A percentile compares a stretch with the other conserved stretches of the same genome.
Conservation (phyloP, 92 coral and sea anemone species). For the Pocillopora grandis region DNA sequence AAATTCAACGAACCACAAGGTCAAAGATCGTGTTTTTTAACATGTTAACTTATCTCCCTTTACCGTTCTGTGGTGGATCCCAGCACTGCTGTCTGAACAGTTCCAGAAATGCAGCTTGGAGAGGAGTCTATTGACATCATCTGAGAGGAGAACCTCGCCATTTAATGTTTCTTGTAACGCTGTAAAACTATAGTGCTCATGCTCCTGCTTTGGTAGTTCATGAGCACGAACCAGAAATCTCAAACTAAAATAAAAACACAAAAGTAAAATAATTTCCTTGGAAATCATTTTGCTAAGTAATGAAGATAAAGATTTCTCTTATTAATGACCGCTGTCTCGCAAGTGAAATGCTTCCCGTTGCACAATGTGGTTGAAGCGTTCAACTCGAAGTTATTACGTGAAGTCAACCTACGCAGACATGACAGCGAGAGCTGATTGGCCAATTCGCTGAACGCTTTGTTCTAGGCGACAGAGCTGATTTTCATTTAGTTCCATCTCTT, state of each 20-base stretch:
- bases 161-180: constrained; percentile 8
- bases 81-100: constrained; percentile 24
- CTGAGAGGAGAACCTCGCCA: constrained; percentile 22
- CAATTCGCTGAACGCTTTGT: background rate
- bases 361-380: too few species aligned
- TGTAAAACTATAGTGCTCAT: constrained; percentile 8
- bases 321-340: too few species aligned
- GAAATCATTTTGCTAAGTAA: background rate
- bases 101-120: constrained; percentile 51
- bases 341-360: too few species aligned
- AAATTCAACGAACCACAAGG: background rate
- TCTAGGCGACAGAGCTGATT: background rate
- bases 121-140: constrained; percentile 44
- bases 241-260: background rate
- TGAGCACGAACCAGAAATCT: background rate
- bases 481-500: too few species aligned
- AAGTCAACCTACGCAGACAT: background rate
- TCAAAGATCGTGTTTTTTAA: background rate
- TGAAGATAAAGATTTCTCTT: background rate
- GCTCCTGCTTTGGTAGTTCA: constrained; percentile 1
- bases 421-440: constrained; percentile 12
- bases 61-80: constrained; percentile 48
- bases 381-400: background rate
- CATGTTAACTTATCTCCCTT: background rate
- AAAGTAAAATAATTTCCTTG: constrained; percentile 2